Percentiles rank a stretch among this genome's conserved stretches.
Conservation (phyloP, 2,113 vertebrate genomes). For the Hemicordylus capensis region DNA sequence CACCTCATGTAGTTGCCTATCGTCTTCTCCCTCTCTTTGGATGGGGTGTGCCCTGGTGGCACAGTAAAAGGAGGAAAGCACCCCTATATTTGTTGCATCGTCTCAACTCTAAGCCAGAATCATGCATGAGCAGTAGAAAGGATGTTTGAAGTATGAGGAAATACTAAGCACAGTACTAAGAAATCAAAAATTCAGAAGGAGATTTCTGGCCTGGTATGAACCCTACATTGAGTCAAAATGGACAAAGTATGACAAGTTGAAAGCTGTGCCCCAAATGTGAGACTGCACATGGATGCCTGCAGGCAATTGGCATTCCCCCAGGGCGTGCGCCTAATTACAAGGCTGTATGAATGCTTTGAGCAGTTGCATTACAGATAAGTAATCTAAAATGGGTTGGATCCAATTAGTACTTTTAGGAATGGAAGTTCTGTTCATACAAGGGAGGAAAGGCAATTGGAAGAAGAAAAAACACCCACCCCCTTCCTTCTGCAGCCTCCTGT, state of each 20-base stretch:
- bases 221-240: neutral
- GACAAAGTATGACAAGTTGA: neutral
- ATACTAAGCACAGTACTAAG: too few relatives aligned
- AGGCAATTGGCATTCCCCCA: neutral
- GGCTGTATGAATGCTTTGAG: neutral
- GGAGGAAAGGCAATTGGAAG: too few relatives aligned
- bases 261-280: neutral
- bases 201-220: neutral
- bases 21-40: too few relatives aligned
- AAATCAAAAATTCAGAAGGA: neutral
- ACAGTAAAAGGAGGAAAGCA: neutral
- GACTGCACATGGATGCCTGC: neutral
- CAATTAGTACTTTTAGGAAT: too few relatives aligned
- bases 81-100: neutral
- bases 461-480: too few relatives aligned
- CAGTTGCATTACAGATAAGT: slow-evolving; percentile 37
- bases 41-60: neutral
- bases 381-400: too few relatives aligned
- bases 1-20: neutral
- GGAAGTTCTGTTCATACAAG: too few relatives aligned
- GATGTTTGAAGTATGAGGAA: too few relatives aligned
- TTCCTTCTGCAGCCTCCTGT: too few relatives aligned
- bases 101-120: neutral
- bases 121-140: neutral
- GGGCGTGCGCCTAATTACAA: neutral